Evolutionary conservation across 2,113 vertebrate species (phyloP), one percentile per base, ranked within the genome.

Genomic region (Anolis sagrei): DNA sequence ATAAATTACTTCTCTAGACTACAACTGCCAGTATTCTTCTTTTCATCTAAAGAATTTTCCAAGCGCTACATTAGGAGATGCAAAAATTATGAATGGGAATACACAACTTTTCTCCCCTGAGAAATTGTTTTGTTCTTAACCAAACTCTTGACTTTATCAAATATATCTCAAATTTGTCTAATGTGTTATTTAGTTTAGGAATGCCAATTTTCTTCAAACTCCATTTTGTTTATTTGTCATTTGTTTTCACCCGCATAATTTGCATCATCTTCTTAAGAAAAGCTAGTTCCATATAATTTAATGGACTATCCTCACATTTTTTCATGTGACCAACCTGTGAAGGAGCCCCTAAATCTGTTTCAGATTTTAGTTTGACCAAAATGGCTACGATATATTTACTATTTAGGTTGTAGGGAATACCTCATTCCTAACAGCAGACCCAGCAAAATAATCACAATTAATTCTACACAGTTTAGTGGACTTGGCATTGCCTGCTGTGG

Each of bases 371-470:
- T 83, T 48, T n/a, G 64, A 49, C 14, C 29, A 49, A 79, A 73
- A 86, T 49, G 5, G 25, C 32, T 69, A 25, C 64, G 66, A 76
- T 34, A 21, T 69, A 68, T 73, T 79, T 39, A 34, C 1, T 48
- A 69, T 39, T 77, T 1, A 49, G 68, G 10, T 32, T 39, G 27
- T 83, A 36, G 82, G 87, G 76, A 39, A 34, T 61, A 78, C 91
- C 86, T 64, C 19, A 76, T 91, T 92, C 90, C 54, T 85, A 87
- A 79, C 54, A 82, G 77, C 64, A 94, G 61, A 75, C 51, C 11
- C 77, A 87, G 79, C 82, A 86, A 94, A 89, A 86, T 81, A 83
- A 82, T 81, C 48, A 54, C 88, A 92, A 90, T 94, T 94, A 91
- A 92, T 93, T 92, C 89, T 89, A 84, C 23, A 69, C 7, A n/a